A percentile compares a stretch with the other conserved stretches of the same genome.
Conservation (phyloP, 2,888 invertebrate genomes). For the Troides aeacus region DNA sequence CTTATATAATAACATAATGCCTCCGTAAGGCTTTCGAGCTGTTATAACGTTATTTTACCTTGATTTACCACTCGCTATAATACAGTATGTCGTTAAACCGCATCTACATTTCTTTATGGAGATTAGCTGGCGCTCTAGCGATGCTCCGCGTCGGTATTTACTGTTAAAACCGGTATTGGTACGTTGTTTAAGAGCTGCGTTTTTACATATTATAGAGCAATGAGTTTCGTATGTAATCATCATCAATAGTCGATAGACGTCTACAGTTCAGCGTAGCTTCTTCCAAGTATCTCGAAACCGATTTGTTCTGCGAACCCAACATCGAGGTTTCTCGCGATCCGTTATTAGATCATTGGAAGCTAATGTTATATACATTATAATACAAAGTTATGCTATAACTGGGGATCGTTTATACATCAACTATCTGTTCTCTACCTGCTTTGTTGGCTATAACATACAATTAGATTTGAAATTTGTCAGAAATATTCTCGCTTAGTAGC, state of each 20-base stretch:
- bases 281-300: too few species aligned
- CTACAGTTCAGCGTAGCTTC: too few species aligned
- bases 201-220: neutral
- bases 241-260: neutral
- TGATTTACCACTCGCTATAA: constrained; percentile 24
- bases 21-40: constrained; percentile 16
- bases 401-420: too few species aligned
- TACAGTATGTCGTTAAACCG: constrained; percentile 26
- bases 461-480: too few species aligned
- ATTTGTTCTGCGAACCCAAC: too few species aligned
- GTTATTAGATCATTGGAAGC: too few species aligned
- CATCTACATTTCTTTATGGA: constrained; percentile 28
- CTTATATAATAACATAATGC: constrained; percentile 8
- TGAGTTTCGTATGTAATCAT: neutral
- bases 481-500: too few species aligned
- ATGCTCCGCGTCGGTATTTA: constrained; percentile 13
- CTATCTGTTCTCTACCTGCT: too few species aligned
- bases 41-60: constrained; percentile 22
- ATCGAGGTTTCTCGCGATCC: too few species aligned
- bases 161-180: constrained; percentile 20
- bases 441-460: too few species aligned
- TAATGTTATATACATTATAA: too few species aligned
- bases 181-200: constrained; percentile 18
- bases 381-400: too few species aligned
- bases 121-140: constrained; percentile 24